Base-by-base conservation (phyloP, 2,888 invertebrate species). In the Hirtodrosophila confusa region DNA sequence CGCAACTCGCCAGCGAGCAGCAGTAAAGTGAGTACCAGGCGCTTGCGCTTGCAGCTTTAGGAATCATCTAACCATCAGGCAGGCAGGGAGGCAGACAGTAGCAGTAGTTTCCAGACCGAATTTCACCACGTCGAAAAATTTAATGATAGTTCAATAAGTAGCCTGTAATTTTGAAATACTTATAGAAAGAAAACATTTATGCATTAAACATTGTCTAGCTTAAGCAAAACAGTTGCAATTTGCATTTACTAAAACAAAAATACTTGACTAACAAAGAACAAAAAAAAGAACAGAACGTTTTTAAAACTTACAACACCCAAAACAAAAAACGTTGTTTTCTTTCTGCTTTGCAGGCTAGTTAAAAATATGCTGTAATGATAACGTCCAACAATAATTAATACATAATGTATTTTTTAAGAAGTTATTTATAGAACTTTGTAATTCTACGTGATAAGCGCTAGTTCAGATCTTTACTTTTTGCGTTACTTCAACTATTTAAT, bases 21-120 rank as follows among this genome's bases (percentile, higher is more conserved):
- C 60, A 56, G 73, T 70, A 85, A 86, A 88, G 84, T 85, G 88
- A 88, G 84, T 85, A 85, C 51, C 48, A 40, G 48, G 60, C 80
- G 69, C 53, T 57, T 69, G 56, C 75, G 78, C 56, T 36, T 86
- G 80, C 86, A 83, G 58, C 73, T 83, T 48, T 87, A 87, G 50
- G 40, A 50, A 57, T 40, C 47, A 47, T 37, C 36, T 24, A 27
- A 41, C 1, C 12, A 37, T 6, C 17, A 23, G 35, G 23, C 39
- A 23, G 47, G 43, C 45, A 54, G 7, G 4, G n/a, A 17, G 23
- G 7, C 39, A 60, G 29, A n/a, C 35, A 63, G 45, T 48, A 63
- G 37, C n/a, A 40, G 44, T 40, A 45, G 41, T 31, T 31, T 3
- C 31, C 31, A 31, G 31, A 8, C 9, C 31, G 7, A 31, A 7